Evolutionary conservation across 2,113 vertebrate genomes (phyloP).

Genomic region (Bufo gargarizans): DNA sequence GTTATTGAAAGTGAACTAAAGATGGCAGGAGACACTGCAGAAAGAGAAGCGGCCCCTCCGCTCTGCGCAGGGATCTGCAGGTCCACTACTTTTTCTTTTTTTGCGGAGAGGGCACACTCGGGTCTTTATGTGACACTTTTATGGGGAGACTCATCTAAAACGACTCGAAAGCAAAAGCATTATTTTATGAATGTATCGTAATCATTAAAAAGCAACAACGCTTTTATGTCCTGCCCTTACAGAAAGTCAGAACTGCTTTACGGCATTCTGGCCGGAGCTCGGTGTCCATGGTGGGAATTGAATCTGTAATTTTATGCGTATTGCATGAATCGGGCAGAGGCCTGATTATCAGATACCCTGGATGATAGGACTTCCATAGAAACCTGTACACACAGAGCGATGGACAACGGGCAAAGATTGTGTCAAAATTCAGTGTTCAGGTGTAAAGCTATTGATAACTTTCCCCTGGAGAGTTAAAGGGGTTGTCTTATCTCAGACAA

Average conservation of each 20-base stretch:
- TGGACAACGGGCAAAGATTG: too few relatives aligned
- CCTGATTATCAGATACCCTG: too few relatives aligned
- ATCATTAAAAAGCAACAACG: slow-evolving; percentile 25
- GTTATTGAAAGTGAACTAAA: slow-evolving; percentile 83
- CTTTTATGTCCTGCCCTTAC: background rate
- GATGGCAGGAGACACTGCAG: slow-evolving; percentile 83
- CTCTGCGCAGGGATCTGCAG: slow-evolving; percentile 26
- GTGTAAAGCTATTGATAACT: too few relatives aligned
- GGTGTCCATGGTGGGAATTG: background rate
- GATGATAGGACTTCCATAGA: too few relatives aligned
- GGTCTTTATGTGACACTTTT: slow-evolving; percentile 47
- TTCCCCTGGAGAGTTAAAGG: too few relatives aligned
- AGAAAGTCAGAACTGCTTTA: background rate
- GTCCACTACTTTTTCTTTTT: background rate
- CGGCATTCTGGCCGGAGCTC: background rate
- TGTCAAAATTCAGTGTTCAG: too few relatives aligned
- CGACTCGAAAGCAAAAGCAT: slow-evolving; percentile 38
- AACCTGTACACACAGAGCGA: too few relatives aligned
- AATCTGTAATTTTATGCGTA: too few relatives aligned
- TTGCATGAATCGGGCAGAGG: too few relatives aligned
- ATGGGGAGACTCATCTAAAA: slow-evolving; percentile 17
- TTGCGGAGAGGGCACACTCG: background rate
- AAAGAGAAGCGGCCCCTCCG: slow-evolving; percentile 57
- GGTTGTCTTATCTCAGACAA: too few relatives aligned
- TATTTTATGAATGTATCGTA: slow-evolving; percentile 25